Evolutionary conservation across 2,888 invertebrate genomes (phyloP), one percentile per base, ranked within the genome.

Genomic region (Lacanobia oleracea): DNA sequence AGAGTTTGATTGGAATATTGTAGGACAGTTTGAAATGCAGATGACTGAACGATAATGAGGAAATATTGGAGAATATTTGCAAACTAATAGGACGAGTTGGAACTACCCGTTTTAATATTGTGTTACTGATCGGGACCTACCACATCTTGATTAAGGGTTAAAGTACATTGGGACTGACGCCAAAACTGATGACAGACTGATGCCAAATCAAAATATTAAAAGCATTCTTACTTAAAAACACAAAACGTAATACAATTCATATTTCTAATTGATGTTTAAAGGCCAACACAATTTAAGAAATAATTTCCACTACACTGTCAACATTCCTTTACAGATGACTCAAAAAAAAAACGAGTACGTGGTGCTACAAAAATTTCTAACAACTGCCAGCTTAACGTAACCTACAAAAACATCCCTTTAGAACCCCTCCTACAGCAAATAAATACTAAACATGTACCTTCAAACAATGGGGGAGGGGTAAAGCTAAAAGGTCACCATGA

Each of bases 401-500:
- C 61, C 79, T 62, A 72, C 50, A 59, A 65, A 79, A 63, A 56
- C 69, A 67, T 57, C 66, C 78, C 67, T 51, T 45, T 21, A 61
- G 8, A 45, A 53, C 73, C 59, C 71, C 48, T 65, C 62, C 56
- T 37, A 60, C 57, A 54, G 40, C 69, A 70, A 80, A 67, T 62
- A 70, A 80, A 67, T 62, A 57, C 63, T 63, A 57, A 69, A 71
- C 67, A 65, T 64, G 60, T 77, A 75, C 53, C 48, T 37, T 57
- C 54, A 64, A 64, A 74, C 67, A 80, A 71, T 57, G 66, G 51
- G 60, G 59, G 53, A 59, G 72, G 64, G 77, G 72, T 56, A 64
- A 18, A 37, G 2, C 45, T 67, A 77, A 81, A n/a, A 80, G 79
- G 69, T 81, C 82, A 77, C 40, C 23, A 60, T 61, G 37, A 53